These are phyloP conservation scores for Halcyon smyrnensis DNA, from an alignment of 2,797 vertebrate species.

Conservation along the genomic window DNA sequence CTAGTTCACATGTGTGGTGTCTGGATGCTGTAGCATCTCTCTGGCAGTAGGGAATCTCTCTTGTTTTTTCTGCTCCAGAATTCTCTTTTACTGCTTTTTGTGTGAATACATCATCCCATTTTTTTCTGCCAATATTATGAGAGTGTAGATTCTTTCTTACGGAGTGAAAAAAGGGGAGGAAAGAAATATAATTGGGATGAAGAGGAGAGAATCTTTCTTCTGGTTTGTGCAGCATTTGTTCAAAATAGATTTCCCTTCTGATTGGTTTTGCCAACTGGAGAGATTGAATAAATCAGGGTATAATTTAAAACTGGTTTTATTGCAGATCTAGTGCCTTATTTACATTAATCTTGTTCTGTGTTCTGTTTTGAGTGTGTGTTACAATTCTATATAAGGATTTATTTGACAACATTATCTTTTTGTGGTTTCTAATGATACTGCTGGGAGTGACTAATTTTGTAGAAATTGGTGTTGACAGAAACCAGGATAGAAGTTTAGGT, in stretches of 20 bases:
- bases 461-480: not conserved
- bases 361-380: not conserved
- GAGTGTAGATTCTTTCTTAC: not conserved
- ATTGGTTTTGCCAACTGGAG: slow-evolving; percentile 4
- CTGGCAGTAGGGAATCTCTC: not conserved
- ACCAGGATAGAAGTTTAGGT: not conserved
- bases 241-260: not conserved
- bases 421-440: not conserved
- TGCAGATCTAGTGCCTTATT: not conserved
- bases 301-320: not conserved
- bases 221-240: not conserved
- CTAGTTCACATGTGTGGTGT: accelerated
- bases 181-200: not conserved
- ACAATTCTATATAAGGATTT: not conserved
- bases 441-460: not conserved
- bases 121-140: not conserved
- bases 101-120: not conserved
- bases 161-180: not conserved
- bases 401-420: slow-evolving; percentile 28
- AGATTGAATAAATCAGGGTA: not conserved
- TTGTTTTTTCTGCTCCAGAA: not conserved
- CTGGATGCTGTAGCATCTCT: not conserved
- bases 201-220: not conserved
- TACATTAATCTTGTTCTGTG: not conserved
- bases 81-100: not conserved